phyloP scores from a whole-genome alignment of 2,797 vertebrate genomes.

The Pangasius djambal region DNA sequence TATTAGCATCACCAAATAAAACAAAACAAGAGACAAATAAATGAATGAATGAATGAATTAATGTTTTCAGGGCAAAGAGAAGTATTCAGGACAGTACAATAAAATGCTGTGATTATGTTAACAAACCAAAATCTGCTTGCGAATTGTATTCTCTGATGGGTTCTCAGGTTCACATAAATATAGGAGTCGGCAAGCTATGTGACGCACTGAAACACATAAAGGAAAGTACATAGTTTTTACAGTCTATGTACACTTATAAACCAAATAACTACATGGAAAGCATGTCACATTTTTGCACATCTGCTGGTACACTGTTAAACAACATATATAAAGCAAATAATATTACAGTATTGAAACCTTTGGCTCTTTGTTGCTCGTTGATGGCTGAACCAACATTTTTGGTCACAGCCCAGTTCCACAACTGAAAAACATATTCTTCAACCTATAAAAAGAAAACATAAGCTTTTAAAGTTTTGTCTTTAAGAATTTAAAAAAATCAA shows the following conservation, averaged over 20 bases:
- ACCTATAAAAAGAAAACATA: constrained; percentile 68
- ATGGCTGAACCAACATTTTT: constrained; percentile 73
- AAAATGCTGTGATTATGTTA: background rate
- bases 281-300: background rate
- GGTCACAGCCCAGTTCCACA: constrained; percentile 92
- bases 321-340: constrained; percentile 11
- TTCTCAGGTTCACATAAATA: constrained; percentile 72
- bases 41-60: background rate
- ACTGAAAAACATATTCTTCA: constrained; percentile 83
- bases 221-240: constrained; percentile 4
- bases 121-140: constrained; percentile 87
- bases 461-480: background rate
- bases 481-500: background rate
- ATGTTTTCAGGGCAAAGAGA: too few species aligned
- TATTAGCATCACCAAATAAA: constrained; percentile 4
- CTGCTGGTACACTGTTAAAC: background rate
- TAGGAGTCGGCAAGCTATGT: constrained; percentile 84
- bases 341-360: constrained; percentile 68
- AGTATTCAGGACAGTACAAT: too few species aligned
- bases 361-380: constrained; percentile 80
- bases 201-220: constrained; percentile 77
- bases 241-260: background rate
- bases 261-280: background rate
- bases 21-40: background rate
- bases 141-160: constrained; percentile 78